Conservation (phyloP, 1,140 invertebrate species). For the Scaptomyza hsui region DNA sequence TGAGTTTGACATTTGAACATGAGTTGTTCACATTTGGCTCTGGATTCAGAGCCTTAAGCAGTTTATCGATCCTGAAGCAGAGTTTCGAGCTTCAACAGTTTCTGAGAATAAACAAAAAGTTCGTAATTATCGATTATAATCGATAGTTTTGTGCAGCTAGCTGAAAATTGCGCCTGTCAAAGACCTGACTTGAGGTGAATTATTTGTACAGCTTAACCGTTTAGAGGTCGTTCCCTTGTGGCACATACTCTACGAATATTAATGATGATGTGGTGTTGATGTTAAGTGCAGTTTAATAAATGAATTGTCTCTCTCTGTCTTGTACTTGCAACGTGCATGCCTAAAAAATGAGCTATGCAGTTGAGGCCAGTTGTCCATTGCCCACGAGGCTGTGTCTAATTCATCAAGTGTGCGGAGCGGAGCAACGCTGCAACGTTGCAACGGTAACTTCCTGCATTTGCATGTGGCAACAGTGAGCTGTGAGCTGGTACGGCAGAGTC, state of each 20-base stretch:
- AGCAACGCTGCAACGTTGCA: constrained; percentile 16
- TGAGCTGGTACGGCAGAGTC: too few relatives aligned
- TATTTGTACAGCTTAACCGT: constrained; percentile 10
- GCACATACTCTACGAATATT: constrained; percentile 67
- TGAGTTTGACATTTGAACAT: constrained; percentile 80
- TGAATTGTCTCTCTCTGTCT: constrained; percentile 72
- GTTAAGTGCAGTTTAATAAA: constrained; percentile 83
- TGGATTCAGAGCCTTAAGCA: constrained; percentile 5
- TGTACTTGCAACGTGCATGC: constrained; percentile 14
- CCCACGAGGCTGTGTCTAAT: constrained; percentile 58
- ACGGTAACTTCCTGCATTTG: constrained; percentile 68
- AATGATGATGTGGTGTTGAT: constrained; percentile 83
- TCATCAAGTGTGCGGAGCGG: constrained; percentile 49
- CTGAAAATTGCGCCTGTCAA: constrained; percentile 7
- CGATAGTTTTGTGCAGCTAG: background rate
- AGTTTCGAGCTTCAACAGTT: too few relatives aligned
- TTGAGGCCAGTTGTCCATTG: constrained; percentile 46
- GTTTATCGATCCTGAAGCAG: constrained; percentile 13
- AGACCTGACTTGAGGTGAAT: constrained; percentile 9
- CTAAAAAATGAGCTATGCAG: constrained; percentile 51
- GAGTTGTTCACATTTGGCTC: constrained; percentile 74
- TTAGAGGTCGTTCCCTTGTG: constrained; percentile 12
- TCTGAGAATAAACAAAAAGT: too few relatives aligned
- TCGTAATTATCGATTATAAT: too few relatives aligned
- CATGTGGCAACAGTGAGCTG: constrained; percentile 42